phyloP scores from a whole-genome alignment of 2,797 vertebrate genomes.

The Pangasius macronema region DNA sequence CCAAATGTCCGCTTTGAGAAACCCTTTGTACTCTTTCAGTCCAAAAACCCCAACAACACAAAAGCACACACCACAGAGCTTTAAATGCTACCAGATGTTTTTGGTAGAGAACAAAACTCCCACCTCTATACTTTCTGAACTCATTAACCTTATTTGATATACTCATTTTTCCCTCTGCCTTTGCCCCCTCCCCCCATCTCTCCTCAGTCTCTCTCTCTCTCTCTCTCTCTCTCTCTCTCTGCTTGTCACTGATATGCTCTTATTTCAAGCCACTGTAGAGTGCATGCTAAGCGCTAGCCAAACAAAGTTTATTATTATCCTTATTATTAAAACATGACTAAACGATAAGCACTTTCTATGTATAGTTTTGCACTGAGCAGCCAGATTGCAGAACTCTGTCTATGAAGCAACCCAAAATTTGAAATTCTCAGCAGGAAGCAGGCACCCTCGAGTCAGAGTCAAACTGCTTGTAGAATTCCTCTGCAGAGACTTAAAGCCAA shows the following conservation, averaged over 20 bases:
- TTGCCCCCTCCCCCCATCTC: conserved; percentile 5
- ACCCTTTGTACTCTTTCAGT: conserved; percentile 62
- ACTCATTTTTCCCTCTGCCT: conserved; percentile 13
- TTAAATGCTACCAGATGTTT: conserved; percentile 69
- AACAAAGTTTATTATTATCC: conserved; percentile 39
- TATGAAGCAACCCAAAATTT: conserved; percentile 19
- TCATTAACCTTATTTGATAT: conserved; percentile 57
- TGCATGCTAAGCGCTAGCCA: conserved; percentile 10
- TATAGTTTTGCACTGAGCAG: conserved; percentile 16
- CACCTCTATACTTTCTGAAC: conserved; percentile 54
- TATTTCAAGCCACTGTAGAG: conserved; percentile 13
- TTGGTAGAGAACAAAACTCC: conserved; percentile 41
- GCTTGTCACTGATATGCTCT: background rate
- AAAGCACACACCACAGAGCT: conserved; percentile 60
- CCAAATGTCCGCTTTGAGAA: conserved; percentile 56
- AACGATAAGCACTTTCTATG: conserved; percentile 40
- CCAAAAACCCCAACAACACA: conserved; percentile 67
- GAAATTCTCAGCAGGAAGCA: conserved; percentile 31
- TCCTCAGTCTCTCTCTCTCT: conserved; percentile 10
- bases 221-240: background rate
- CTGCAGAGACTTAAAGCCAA: conserved; percentile 14
- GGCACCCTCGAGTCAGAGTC: conserved; percentile 20
- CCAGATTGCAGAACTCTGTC: conserved; percentile 13
- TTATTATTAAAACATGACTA: conserved; percentile 47
- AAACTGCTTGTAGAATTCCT: conserved; percentile 3